These are phyloP conservation scores for Actinostola sp. DNA, from an alignment of 92 coral and sea anemone species.

Conservation along the genomic window DNA sequence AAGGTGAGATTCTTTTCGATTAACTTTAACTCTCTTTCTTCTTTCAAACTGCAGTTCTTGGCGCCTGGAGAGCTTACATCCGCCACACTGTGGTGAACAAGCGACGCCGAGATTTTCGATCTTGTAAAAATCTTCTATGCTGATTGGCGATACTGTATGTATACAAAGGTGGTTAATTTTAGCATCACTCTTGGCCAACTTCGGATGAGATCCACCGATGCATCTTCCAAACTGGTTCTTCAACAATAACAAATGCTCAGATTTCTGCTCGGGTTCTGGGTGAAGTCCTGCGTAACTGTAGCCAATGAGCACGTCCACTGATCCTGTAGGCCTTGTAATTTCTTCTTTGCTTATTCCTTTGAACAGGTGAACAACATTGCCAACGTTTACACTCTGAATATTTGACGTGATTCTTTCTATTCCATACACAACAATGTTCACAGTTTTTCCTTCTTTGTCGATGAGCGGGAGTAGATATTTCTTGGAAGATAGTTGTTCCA, in stretches of 20 bases:
- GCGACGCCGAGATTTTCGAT: conserved; percentile 53
- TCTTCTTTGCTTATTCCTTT: too few species aligned
- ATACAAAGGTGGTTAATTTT: neutral
- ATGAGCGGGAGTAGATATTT: too few species aligned
- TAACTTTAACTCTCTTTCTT: conserved; percentile 42
- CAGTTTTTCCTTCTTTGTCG: too few species aligned
- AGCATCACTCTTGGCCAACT: neutral
- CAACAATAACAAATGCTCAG: conserved; percentile 10
- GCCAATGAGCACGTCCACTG: too few species aligned
- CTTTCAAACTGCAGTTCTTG: conserved; percentile 39
- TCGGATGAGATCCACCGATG: conserved; percentile 17
- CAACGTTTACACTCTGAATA: too few species aligned
- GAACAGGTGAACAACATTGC: too few species aligned
- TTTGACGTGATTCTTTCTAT: too few species aligned
- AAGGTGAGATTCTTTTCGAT: conserved; percentile 46
- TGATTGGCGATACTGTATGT: neutral
- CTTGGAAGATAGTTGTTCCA: too few species aligned
- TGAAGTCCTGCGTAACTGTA: conserved; percentile 39
- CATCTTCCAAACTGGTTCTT: conserved; percentile 31
- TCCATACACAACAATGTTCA: too few species aligned
- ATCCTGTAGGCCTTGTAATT: too few species aligned
- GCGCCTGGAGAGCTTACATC: conserved; percentile 47
- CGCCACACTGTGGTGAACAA: conserved; percentile 48
- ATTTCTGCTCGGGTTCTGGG: conserved; percentile 9
- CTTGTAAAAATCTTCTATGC: conserved; percentile 51